Percentiles rank a stretch among this genome's conserved stretches.
These are phyloP conservation scores for Zaprionus davidi DNA, from an alignment of 1,140 invertebrate genomes.

Conservation along the genomic window DNA sequence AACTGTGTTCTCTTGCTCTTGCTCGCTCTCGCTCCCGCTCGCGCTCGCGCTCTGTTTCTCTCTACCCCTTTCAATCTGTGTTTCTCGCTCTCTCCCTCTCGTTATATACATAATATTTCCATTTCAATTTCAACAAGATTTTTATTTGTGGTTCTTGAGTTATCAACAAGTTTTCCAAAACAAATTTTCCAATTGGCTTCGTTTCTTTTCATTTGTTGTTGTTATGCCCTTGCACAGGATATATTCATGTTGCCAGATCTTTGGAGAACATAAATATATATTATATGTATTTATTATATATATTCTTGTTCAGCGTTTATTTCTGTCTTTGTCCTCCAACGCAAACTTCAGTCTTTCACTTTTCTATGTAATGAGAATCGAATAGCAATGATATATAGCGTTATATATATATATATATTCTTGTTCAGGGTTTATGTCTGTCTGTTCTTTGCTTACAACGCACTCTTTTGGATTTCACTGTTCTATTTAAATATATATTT, in stretches of 20 bases:
- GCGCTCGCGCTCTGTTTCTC: neutral
- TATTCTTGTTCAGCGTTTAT: too few relatives aligned
- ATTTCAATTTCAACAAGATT: constrained; percentile 34
- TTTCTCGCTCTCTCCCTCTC: neutral
- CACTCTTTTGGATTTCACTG: too few relatives aligned
- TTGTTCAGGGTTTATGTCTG: too few relatives aligned
- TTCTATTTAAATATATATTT: too few relatives aligned
- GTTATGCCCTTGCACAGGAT: constrained; percentile 1
- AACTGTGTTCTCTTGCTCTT: neutral
- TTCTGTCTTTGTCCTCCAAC: too few relatives aligned
- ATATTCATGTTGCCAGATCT: neutral
- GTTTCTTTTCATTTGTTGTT: neutral
- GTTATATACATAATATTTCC: constrained; percentile 8
- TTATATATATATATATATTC: too few relatives aligned
- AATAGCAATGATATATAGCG: too few relatives aligned
- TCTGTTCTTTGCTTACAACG: too few relatives aligned
- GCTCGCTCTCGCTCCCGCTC: neutral
- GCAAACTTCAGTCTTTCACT: too few relatives aligned
- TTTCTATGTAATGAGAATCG: too few relatives aligned
- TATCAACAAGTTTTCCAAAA: neutral
- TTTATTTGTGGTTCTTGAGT: constrained; percentile 18
- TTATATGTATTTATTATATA: too few relatives aligned
- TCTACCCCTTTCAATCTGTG: neutral
- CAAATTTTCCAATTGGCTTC: constrained; percentile 6
- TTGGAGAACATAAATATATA: neutral